Conservation (phyloP, 2,888 invertebrate species). For the Acanthoscelides obtectus region DNA sequence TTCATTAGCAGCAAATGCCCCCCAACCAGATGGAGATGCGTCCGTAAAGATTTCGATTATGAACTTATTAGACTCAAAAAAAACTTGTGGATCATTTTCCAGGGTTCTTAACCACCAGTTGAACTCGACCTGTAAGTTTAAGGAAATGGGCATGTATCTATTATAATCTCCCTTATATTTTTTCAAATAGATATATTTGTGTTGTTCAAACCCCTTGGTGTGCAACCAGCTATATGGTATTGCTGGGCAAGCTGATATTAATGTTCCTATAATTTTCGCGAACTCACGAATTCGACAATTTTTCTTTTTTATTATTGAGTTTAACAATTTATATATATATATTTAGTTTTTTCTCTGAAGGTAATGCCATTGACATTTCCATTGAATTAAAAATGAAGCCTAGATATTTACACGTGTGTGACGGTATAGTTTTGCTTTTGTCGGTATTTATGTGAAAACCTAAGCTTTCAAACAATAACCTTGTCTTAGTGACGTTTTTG, state of each 20-base stretch:
- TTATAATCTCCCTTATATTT: constrained; percentile 8
- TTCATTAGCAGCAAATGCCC: constrained; percentile 7
- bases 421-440: constrained; percentile 13
- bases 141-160: constrained; percentile 9
- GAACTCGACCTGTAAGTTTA: constrained; percentile 11
- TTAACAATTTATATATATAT: constrained; percentile 1
- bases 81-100: neutral
- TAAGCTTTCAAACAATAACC: constrained; percentile 2
- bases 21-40: constrained; percentile 14
- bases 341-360: constrained; percentile 11
- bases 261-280: constrained; percentile 19
- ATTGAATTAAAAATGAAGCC: constrained; percentile 14
- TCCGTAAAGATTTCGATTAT: constrained; percentile 16
- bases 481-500: constrained; percentile 12
- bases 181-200: constrained; percentile 15
- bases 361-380: constrained; percentile 10
- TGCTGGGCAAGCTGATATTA: constrained; percentile 25
- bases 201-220: constrained; percentile 15
- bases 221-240: constrained; percentile 21
- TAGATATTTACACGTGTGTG: constrained; percentile 8
- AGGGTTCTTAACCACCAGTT: constrained; percentile 15
- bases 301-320: constrained; percentile 2
- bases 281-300: constrained; percentile 20
- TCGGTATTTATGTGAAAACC: constrained; percentile 18
- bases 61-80: neutral